phyloP scores from a whole-genome alignment of 2,797 vertebrate genomes.

The Myotis myotis region DNA sequence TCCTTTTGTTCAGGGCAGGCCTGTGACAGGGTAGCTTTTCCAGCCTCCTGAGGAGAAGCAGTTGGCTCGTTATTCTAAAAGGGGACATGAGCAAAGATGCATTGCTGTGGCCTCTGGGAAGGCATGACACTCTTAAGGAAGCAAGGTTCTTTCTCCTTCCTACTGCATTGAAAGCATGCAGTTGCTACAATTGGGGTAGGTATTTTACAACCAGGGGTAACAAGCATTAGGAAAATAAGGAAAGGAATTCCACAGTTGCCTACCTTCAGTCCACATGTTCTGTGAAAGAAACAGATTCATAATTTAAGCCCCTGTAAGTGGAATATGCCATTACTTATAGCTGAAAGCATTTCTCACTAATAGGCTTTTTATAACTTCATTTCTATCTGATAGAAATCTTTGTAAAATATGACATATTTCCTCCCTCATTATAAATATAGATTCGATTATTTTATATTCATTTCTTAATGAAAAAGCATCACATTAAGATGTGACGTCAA shows the following conservation, averaged over 20 bases:
- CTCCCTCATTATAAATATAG: conserved; percentile 44
- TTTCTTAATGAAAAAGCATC: not conserved
- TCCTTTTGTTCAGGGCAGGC: not conserved
- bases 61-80: not conserved
- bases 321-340: conserved; percentile 18
- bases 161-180: not conserved
- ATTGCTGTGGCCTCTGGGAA: not conserved
- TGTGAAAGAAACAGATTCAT: not conserved
- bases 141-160: not conserved
- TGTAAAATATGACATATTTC: conserved; percentile 43
- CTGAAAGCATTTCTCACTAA: conserved; percentile 29
- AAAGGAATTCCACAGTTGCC: not conserved
- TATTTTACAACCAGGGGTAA: not conserved
- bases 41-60: not conserved
- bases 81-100: not conserved
- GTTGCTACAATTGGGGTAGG: not conserved
- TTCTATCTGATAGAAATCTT: conserved; percentile 26
- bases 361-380: conserved; percentile 36
- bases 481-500: conserved; percentile 3
- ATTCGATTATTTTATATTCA: not conserved
- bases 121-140: not conserved
- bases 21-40: not conserved
- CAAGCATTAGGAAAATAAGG: not conserved
- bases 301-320: not conserved
- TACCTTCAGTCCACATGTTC: not conserved